Percentiles rank a stretch among this genome's conserved stretches.
Evolutionary conservation across 2,888 invertebrate genomes (phyloP).

Genomic region (Archips xylosteana): DNA sequence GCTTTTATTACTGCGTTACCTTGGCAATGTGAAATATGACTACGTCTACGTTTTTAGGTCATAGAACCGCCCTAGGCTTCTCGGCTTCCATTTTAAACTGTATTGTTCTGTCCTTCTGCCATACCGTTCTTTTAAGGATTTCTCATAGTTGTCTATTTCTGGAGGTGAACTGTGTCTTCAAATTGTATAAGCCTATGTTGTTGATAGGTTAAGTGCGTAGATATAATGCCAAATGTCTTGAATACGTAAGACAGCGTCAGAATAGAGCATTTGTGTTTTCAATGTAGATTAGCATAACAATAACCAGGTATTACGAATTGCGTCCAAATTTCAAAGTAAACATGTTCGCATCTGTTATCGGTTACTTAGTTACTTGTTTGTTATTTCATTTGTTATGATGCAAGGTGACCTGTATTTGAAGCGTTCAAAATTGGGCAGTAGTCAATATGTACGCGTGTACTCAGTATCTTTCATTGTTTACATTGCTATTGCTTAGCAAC

Average conservation of each 20-base stretch:
- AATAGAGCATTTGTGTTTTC: background rate
- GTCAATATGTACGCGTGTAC: background rate
- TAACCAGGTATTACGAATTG: slow-evolving; percentile 29
- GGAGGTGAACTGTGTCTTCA: background rate
- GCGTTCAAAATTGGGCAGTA: background rate
- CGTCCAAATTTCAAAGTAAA: slow-evolving; percentile 37
- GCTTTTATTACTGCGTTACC: slow-evolving; percentile 19
- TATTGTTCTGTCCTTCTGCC: background rate
- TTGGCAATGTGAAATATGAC: slow-evolving; percentile 17
- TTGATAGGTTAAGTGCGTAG: background rate
- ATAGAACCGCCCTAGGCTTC: background rate
- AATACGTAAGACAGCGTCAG: background rate
- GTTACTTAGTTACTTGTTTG: slow-evolving; percentile 11
- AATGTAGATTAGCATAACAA: slow-evolving; percentile 30
- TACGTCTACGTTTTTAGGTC: slow-evolving; percentile 14
- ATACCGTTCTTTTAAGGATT: slow-evolving; percentile 2
- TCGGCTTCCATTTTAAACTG: background rate
- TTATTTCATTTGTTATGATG: slow-evolving; percentile 15
- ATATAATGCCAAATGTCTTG: background rate
- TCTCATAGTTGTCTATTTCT: background rate
- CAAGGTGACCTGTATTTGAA: slow-evolving; percentile 29
- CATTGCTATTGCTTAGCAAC: background rate
- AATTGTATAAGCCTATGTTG: background rate
- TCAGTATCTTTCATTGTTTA: background rate
- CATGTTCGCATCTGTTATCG: slow-evolving; percentile 27